phyloP scores from a whole-genome alignment of 2,113 vertebrate genomes.

The Poecile atricapillus region DNA sequence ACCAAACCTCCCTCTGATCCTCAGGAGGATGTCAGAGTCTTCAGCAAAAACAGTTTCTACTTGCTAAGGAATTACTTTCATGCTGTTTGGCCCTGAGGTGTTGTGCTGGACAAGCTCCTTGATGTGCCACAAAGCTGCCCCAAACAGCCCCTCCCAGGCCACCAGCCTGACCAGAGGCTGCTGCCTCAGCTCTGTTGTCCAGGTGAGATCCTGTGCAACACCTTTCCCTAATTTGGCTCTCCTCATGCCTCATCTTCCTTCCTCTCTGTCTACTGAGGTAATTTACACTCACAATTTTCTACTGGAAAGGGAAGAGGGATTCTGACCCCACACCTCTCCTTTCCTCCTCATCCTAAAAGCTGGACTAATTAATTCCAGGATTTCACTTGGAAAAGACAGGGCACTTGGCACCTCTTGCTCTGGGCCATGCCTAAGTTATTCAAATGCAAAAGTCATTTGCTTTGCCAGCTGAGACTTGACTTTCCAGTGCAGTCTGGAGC shows the following conservation, averaged over 20 bases:
- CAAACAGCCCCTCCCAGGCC: not conserved
- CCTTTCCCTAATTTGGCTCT: not conserved
- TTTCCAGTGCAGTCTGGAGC: not conserved
- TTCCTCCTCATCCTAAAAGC: not conserved
- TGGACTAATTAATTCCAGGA: not conserved
- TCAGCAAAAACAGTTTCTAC: not conserved
- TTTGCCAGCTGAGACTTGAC: not conserved
- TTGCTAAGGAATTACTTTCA: not conserved
- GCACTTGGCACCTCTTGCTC: not conserved
- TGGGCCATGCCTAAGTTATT: not conserved
- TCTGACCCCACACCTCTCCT: not conserved
- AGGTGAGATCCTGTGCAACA: not conserved
- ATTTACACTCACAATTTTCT: not conserved
- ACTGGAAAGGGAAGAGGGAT: not conserved
- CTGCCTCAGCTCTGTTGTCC: accelerated
- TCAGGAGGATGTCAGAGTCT: not conserved
- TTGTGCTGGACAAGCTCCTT: not conserved
- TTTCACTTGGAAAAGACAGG: not conserved
- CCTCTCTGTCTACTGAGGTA: not conserved
- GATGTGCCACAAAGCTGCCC: not conserved
- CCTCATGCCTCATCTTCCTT: not conserved
- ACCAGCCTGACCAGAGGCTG: not conserved
- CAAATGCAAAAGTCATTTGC: not conserved
- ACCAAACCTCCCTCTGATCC: not conserved
- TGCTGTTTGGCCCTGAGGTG: not conserved